Conservation (phyloP, 2,797 vertebrate species). For the Galaxias olidus region DNA sequence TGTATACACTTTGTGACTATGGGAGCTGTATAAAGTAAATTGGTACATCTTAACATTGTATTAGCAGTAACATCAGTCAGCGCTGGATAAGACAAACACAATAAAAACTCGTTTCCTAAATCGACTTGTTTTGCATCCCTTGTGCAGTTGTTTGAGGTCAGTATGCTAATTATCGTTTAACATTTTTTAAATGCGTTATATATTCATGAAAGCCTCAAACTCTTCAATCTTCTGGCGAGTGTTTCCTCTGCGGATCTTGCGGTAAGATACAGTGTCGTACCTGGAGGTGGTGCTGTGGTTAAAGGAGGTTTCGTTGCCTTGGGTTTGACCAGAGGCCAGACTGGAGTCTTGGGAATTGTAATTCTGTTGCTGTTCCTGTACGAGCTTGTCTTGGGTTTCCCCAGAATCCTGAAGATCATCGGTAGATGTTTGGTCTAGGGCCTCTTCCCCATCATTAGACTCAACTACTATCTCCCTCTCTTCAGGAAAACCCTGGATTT, state of each 20-base stretch:
- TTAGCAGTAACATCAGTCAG: neutral
- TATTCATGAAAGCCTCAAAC: slow-evolving; percentile 86
- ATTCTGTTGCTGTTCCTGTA: slow-evolving; percentile 41
- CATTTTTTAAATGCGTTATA: slow-evolving; percentile 41
- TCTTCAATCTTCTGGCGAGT: slow-evolving; percentile 91
- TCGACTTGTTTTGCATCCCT: neutral
- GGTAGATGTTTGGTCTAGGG: slow-evolving; percentile 16
- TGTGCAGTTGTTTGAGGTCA: neutral
- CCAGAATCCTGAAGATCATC: slow-evolving; percentile 56
- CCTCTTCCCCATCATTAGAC: slow-evolving; percentile 14
- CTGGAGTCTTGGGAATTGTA: slow-evolving; percentile 36
- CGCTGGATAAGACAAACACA: neutral
- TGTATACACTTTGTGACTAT: neutral
- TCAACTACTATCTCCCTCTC: no score
- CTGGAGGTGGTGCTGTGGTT: slow-evolving; percentile 80
- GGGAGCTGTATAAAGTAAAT: no score
- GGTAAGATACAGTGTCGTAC: slow-evolving; percentile 92
- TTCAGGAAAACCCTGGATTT: slow-evolving; percentile 2
- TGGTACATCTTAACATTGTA: no score
- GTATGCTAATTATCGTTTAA: no score
- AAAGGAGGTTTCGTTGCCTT: slow-evolving; percentile 73
- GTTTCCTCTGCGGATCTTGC: slow-evolving; percentile 91
- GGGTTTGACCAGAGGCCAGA: slow-evolving; percentile 31
- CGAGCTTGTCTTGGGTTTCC: slow-evolving; percentile 57
- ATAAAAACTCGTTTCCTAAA: neutral